Conservation (phyloP, 2,888 invertebrate species). For the Diloba caeruleocephala region DNA sequence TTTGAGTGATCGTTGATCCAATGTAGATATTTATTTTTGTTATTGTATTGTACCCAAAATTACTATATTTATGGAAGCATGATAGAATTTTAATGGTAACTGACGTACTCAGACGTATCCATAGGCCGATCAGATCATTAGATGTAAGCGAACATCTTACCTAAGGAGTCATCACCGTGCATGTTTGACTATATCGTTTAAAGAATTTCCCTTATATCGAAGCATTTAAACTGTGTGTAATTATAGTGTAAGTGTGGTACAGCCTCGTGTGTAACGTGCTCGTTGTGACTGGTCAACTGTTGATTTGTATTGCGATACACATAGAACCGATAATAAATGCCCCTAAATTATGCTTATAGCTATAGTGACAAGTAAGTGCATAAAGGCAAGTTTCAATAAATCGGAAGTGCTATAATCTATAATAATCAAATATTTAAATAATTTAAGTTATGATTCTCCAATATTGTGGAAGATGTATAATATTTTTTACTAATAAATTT, state of each 20-base stretch:
- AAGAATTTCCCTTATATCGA: constrained; percentile 69
- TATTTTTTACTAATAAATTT: constrained; percentile 90
- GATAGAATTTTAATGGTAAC: constrained; percentile 71
- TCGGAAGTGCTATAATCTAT: constrained; percentile 87
- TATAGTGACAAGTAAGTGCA: constrained; percentile 80
- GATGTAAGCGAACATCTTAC: constrained; percentile 51
- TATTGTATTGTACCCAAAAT: constrained; percentile 86
- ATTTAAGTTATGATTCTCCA: constrained; percentile 89
- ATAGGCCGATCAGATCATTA: constrained; percentile 54
- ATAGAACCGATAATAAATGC: constrained; percentile 56
- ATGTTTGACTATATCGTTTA: constrained; percentile 60
- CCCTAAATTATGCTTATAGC: constrained; percentile 79
- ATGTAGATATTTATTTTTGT: constrained; percentile 89
- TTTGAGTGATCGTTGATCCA: constrained; percentile 85
- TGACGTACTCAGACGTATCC: constrained; percentile 55
- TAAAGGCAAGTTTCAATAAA: constrained; percentile 80
- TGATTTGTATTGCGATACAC: constrained; percentile 45
- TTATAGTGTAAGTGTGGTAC: constrained; percentile 68
- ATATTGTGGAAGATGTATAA: constrained; percentile 89
- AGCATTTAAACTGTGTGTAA: constrained; percentile 82
- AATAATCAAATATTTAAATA: constrained; percentile 83
- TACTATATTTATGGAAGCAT: constrained; percentile 80
- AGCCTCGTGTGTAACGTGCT: constrained; percentile 60
- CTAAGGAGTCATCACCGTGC: constrained; percentile 54
- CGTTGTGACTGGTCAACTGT: constrained; percentile 58